These are phyloP conservation scores for Otocyon megalotis DNA, from an alignment of 2,113 vertebrate species.

Conservation along the genomic window DNA sequence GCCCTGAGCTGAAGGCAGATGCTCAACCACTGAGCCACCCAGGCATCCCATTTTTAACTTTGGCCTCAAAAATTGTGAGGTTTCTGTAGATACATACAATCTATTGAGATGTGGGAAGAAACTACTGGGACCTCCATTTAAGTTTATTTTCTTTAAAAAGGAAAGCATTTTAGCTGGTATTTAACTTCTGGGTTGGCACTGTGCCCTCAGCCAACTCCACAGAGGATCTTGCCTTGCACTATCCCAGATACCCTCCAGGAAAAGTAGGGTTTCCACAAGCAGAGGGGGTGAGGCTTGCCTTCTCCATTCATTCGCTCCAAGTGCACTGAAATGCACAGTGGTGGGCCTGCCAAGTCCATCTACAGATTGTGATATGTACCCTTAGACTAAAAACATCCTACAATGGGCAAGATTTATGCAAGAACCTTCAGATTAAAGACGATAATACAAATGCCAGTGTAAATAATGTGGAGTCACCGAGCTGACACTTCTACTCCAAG, in stretches of 20 bases:
- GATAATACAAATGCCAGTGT: background rate
- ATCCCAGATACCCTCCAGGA: background rate
- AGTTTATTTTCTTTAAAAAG: background rate
- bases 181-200: background rate
- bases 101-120: background rate
- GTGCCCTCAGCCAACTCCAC: background rate
- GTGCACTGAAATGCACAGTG: background rate
- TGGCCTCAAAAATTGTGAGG: background rate
- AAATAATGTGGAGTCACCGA: background rate
- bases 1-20: too few relatives aligned
- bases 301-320: background rate
- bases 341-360: background rate
- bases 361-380: background rate
- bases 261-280: background rate
- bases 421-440: background rate
- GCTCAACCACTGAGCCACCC: too few relatives aligned
- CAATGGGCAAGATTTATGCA: background rate
- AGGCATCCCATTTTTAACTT: background rate
- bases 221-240: background rate
- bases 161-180: background rate
- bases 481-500: background rate
- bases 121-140: background rate
- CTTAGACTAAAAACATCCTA: background rate
- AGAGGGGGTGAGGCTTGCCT: background rate
- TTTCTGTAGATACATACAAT: background rate